Conservation (phyloP, 2,888 invertebrate genomes). For the Stegana nigrithorax region DNA sequence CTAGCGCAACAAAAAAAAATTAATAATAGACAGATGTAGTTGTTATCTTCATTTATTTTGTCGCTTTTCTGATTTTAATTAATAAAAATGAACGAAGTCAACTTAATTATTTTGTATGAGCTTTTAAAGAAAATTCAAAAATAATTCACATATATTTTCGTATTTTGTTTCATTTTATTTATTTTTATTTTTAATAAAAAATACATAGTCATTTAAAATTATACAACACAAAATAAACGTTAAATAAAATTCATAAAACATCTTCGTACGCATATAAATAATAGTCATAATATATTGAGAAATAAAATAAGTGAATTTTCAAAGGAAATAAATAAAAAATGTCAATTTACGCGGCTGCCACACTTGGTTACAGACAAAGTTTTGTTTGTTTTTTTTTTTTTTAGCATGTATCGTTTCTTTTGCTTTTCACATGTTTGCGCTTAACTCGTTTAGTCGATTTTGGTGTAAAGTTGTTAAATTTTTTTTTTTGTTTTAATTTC, state of each 20-base stretch:
- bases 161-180: slow-evolving; percentile 20
- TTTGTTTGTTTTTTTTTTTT: not conserved
- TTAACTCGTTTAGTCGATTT: slow-evolving; percentile 40
- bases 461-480: slow-evolving; percentile 6
- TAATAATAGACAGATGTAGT: too few relatives aligned
- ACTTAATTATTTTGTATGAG: too few relatives aligned
- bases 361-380: not conserved
- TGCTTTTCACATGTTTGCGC: not conserved
- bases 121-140: not conserved
- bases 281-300: slow-evolving; percentile 9
- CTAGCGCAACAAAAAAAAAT: too few relatives aligned
- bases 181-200: slow-evolving; percentile 51
- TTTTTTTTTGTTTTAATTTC: slow-evolving; percentile 34
- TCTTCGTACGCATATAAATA: slow-evolving; percentile 53
- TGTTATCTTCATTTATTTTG: too few relatives aligned
- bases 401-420: not conserved
- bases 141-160: not conserved
- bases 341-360: slow-evolving; percentile 6
- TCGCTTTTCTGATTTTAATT: too few relatives aligned
- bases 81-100: too few relatives aligned
- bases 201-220: slow-evolving; percentile 47
- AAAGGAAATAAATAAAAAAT: slow-evolving; percentile 29
- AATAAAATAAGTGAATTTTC: slow-evolving; percentile 33
- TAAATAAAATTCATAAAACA: slow-evolving; percentile 48
- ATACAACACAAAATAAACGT: slow-evolving; percentile 56